These are phyloP conservation scores for Danio jaintianensis DNA, from an alignment of 2,797 vertebrate species.

Conservation along the genomic window DNA sequence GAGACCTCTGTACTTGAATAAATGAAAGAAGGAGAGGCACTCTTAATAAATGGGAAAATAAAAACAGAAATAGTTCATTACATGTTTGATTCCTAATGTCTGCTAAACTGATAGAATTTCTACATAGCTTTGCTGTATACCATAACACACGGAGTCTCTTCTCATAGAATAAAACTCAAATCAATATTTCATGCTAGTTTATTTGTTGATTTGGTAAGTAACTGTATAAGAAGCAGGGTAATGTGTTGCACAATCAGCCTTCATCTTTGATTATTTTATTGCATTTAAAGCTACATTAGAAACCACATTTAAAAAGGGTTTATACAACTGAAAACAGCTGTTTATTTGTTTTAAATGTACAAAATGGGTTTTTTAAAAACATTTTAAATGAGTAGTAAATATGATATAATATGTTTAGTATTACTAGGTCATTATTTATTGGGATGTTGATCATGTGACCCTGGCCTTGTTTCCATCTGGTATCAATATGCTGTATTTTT, in stretches of 20 bases:
- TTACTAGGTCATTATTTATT: background rate
- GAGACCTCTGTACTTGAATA: background rate
- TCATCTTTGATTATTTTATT: background rate
- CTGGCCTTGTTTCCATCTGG: no score
- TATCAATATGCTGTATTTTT: no score
- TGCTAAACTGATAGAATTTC: background rate
- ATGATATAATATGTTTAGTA: no score
- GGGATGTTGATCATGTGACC: background rate
- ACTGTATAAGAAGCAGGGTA: constrained; percentile 12
- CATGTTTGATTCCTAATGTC: background rate
- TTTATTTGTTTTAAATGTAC: no score
- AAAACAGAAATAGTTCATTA: background rate
- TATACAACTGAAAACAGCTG: no score
- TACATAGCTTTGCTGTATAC: background rate
- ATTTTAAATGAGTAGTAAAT: no score
- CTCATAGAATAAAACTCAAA: background rate
- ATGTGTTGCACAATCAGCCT: background rate
- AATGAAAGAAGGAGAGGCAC: background rate
- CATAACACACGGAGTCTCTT: background rate
- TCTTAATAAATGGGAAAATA: background rate
- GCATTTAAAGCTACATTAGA: no score
- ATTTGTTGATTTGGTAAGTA: background rate
- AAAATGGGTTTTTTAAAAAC: no score
- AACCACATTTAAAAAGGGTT: background rate
- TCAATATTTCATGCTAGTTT: background rate